Base-by-base conservation (phyloP, 1,140 invertebrate genomes). In the Philotrypesis tridentata region DNA sequence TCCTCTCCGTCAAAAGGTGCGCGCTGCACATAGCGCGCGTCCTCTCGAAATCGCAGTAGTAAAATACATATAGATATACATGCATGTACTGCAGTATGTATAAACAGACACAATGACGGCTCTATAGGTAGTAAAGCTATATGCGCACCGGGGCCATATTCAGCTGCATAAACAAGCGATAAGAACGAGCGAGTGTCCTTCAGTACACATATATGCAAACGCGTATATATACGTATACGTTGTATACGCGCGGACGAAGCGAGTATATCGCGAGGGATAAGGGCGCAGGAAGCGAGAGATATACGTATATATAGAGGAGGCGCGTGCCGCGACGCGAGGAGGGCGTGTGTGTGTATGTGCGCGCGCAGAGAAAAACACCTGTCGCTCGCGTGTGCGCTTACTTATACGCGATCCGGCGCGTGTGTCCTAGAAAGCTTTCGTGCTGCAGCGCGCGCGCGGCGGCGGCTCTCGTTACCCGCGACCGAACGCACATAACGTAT, bases 381-480 rank as follows among this genome's bases (percentile, higher is more conserved):
- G 78, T 79, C 78, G 78, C 9, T 55, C 74, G 82, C 74, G 80
- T 77, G 74, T 21, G 33, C 63, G n/a, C n/a, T n/a, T n/a, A n/a
- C n/a, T n/a, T n/a, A n/a, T n/a, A n/a, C n/a, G n/a, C n/a, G n/a
- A n/a, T n/a, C n/a, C 33, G 31, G 6, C 65, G 33, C 37, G 72
- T 68, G 80, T 75, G 81, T 78, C 79, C 81, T 80, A 65, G 79
- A 80, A 74, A 74, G 48, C 72, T 65, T n/a, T n/a, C n/a, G n/a
- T n/a, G n/a, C 72, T 72, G 80, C 86, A 84, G 80, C 84, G 84
- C 83, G 55, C 75, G 21, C 43, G 76, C 67, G 80, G 68, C 78
- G 75, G 80, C 63, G 2, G 11, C 43, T 25, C 23, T 55, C 31
- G 31, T 55, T 63, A 55, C 27, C 60, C 48, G 48, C n/a, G 21